These are phyloP conservation scores for Etia nguti DNA, from an alignment of 2,113 vertebrate genomes.

Conservation along the genomic window DNA sequence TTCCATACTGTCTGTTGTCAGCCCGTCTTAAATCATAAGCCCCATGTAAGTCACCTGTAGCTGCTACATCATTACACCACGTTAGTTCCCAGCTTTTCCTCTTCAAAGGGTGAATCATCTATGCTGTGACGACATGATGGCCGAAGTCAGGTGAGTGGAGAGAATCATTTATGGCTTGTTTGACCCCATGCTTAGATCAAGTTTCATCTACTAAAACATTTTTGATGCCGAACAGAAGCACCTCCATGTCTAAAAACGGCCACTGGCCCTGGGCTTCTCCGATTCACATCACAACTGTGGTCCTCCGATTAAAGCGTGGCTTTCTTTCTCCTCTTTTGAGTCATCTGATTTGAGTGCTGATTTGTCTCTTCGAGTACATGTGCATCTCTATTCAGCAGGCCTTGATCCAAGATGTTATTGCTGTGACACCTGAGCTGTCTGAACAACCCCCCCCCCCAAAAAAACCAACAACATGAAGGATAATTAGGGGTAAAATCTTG, in stretches of 20 bases:
- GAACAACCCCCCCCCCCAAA: neutral
- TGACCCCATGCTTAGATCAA: slow-evolving; percentile 33
- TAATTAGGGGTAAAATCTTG: neutral
- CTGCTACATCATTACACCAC: slow-evolving; percentile 64
- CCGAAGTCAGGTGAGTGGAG: slow-evolving; percentile 18
- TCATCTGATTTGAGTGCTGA: slow-evolving; percentile 50
- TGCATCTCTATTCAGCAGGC: slow-evolving; percentile 66
- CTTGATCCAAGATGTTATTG: slow-evolving; percentile 31
- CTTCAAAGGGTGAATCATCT: slow-evolving; percentile 45
- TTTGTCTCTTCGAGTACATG: slow-evolving; percentile 41
- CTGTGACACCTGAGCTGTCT: slow-evolving; percentile 67
- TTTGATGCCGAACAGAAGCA: neutral
- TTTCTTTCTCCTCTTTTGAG: slow-evolving; percentile 46
- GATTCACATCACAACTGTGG: slow-evolving; percentile 35
- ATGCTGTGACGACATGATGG: slow-evolving; percentile 49
- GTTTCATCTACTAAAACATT: slow-evolving; percentile 19
- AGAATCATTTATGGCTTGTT: slow-evolving; percentile 10
- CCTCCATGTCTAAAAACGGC: slow-evolving; percentile 42
- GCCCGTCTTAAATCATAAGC: slow-evolving; percentile 36
- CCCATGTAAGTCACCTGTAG: slow-evolving; percentile 27
- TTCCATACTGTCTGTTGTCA: slow-evolving; percentile 76
- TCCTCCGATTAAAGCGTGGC: slow-evolving; percentile 31
- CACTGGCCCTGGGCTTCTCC: slow-evolving; percentile 14
- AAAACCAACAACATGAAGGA: neutral
- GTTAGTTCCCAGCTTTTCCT: slow-evolving; percentile 27